Evolutionary conservation across 35 echinoderm and acorn worm genomes (phyloP).

Genomic region (Ophiothrix spiculata): DNA sequence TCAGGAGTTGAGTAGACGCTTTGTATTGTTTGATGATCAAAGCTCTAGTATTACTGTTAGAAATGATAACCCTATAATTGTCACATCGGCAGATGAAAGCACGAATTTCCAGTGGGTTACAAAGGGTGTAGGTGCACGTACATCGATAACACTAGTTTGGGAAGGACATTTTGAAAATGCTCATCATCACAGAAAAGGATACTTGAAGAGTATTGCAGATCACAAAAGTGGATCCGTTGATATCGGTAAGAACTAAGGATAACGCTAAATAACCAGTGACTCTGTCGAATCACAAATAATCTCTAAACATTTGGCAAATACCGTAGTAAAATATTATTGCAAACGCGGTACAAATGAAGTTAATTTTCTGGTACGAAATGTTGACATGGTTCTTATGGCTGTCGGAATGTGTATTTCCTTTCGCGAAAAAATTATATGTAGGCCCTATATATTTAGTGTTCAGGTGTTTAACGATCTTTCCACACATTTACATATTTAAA

Average conservation of each 20-base stretch:
- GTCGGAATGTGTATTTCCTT: no score
- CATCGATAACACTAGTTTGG: conserved; percentile 25
- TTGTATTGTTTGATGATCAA: conserved; percentile 48
- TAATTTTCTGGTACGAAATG: no score
- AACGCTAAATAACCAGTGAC: no score
- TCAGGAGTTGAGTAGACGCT: background rate
- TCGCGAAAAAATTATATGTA: no score
- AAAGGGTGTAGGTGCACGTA: background rate
- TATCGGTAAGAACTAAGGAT: conserved; percentile 21
- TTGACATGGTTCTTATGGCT: no score
- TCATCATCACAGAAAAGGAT: conserved; percentile 22
- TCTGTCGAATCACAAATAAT: no score
- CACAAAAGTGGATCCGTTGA: background rate
- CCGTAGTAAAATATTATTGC: no score
- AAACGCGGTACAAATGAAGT: no score
- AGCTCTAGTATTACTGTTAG: background rate
- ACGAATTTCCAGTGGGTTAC: conserved; percentile 37
- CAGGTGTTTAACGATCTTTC: no score
- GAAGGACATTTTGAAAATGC: conserved; percentile 3
- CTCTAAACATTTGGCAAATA: no score
- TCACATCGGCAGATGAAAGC: conserved; percentile 8
- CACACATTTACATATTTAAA: no score
- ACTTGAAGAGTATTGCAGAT: conserved; percentile 15
- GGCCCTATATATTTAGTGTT: no score
- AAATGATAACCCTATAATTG: background rate